A percentile compares a stretch with the other conserved stretches of the same genome.
phyloP scores from a whole-genome alignment of 2,113 vertebrate species.

The Camarhynchus parvulus region DNA sequence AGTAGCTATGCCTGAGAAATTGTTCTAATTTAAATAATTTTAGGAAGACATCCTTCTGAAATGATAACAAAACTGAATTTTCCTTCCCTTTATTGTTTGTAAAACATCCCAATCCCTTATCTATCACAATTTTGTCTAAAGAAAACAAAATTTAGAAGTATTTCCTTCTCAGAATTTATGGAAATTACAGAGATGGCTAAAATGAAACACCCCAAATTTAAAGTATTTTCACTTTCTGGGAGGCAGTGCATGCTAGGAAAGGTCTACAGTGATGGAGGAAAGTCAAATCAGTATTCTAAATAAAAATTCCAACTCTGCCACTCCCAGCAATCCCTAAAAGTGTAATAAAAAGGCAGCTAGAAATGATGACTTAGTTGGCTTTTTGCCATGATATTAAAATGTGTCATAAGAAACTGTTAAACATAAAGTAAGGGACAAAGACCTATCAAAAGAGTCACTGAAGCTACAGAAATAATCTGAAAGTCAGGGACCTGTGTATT shows the following conservation, averaged over 20 bases:
- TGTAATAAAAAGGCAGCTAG: conserved; percentile 17
- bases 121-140: neutral
- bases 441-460: neutral
- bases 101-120: neutral
- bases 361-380: neutral
- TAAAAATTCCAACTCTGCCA: conserved; percentile 23
- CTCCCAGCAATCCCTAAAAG: conserved; percentile 20
- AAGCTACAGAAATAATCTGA: neutral
- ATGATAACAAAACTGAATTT: neutral
- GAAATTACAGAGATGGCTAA: neutral
- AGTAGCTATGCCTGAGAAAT: neutral
- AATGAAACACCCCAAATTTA: neutral
- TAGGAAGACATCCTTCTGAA: neutral
- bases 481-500: neutral
- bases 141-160: neutral
- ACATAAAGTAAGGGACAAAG: neutral
- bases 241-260: neutral
- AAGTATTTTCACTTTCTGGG: conserved; percentile 13
- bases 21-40: neutral
- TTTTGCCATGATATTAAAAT: conserved; percentile 3
- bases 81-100: neutral
- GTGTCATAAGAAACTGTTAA: neutral
- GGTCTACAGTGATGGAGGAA: neutral
- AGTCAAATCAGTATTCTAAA: neutral
- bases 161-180: neutral